Base-by-base conservation (phyloP, 2,888 invertebrate genomes). In the Cephus runcator region DNA sequence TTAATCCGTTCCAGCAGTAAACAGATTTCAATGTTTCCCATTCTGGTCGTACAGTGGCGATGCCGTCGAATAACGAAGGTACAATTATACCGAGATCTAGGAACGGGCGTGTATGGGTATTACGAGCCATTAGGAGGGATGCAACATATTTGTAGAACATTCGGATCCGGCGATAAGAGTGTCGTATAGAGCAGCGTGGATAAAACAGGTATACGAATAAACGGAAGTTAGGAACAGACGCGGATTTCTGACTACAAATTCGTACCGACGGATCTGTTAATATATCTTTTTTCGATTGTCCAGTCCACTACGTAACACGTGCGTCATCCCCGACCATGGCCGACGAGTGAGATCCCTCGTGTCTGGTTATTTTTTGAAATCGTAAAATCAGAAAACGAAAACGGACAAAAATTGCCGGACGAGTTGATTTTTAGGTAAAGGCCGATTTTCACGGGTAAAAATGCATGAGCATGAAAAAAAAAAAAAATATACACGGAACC, bases 1-100 rank as follows among this genome's bases (percentile, higher is more conserved):
- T n/a, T 69, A 69, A 80, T 80, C 56, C 73, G 78, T 69, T 75
- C 40, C 30, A 76, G 76, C 76, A 34, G 75, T 81, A 75, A 36
- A 40, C 73, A 69, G 78, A 76, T 75, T 79, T 79, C 23, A 56
- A 56, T 56, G 23, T 56, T 56, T 23, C 23, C 56, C 23, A 56
- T 56, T 56, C 56, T 56, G 56, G 23, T 56, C 56, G 9, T 56
- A 56, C 23, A 56, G 35, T 23, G 56, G 56, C 23, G 23, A 56
- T 23, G 56, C 56, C 9, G 56, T 23, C 56, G 56, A 56, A 56
- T 56, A 56, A 56, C 23, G 9, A 23, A 9, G 23, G 56, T 56
- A 56, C 0, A 23, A 56, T 56, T 56, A 6, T 23, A 56, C 23
- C 9, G 56, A 56, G 56, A 56, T 56, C 56, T 9, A 56, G 23